These are phyloP conservation scores for Frankliniella fusca DNA, from an alignment of 2,888 invertebrate genomes.

Conservation along the genomic window DNA sequence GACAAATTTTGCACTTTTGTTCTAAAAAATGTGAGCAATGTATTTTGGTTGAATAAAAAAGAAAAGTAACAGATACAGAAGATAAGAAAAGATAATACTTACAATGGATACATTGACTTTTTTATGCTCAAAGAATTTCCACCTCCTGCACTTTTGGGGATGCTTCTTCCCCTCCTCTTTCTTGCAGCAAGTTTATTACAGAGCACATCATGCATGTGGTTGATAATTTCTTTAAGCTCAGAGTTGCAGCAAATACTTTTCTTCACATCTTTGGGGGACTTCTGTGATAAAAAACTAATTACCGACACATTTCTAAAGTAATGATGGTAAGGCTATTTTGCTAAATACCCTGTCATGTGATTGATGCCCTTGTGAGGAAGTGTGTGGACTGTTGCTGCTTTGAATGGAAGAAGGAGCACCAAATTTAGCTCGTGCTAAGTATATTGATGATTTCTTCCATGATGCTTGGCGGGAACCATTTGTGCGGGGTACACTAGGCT, in stretches of 20 bases:
- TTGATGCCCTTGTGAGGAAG: not conserved
- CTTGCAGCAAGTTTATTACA: not conserved
- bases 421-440: not conserved
- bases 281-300: not conserved
- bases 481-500: not conserved
- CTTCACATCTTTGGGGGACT: not conserved
- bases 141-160: not conserved
- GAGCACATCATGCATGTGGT: slow-evolving; percentile 4
- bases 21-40: not conserved
- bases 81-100: not conserved
- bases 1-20: not conserved
- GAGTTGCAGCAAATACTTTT: not conserved
- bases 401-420: not conserved
- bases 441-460: not conserved
- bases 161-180: not conserved
- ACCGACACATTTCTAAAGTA: not conserved
- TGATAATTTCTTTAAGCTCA: not conserved
- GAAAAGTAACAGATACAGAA: not conserved
- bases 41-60: not conserved
- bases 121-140: not conserved
- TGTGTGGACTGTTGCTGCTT: not conserved
- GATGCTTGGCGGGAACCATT: not conserved
- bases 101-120: not conserved
- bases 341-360: not conserved
- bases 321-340: not conserved